phyloP scores from a whole-genome alignment of 1,140 invertebrate genomes.

The Zaprionus africanus region DNA sequence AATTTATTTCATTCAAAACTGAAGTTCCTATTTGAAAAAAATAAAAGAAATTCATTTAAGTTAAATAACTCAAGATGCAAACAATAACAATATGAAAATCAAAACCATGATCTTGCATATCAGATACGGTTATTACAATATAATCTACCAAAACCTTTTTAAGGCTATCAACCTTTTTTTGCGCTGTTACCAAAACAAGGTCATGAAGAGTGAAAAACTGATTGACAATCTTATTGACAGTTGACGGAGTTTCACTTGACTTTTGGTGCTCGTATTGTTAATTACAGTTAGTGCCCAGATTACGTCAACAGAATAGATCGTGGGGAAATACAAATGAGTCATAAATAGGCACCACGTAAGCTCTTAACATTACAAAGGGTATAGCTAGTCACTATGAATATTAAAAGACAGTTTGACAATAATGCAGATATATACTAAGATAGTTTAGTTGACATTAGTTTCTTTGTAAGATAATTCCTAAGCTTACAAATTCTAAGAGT shows the following conservation, averaged over 20 bases:
- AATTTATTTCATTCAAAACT: too few species aligned
- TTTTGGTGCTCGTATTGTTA: not conserved
- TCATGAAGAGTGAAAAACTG: constrained; percentile 8
- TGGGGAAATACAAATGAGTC: constrained; percentile 1
- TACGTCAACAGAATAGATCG: not conserved
- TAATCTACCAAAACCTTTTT: not conserved
- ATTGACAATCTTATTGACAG: constrained; percentile 1
- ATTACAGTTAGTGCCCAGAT: constrained; percentile 21
- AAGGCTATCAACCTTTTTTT: not conserved
- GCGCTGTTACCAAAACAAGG: not conserved
- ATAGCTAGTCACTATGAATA: not conserved
- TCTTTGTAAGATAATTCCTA: not conserved
- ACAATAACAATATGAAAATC: too few species aligned
- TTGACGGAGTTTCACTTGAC: constrained; percentile 3
- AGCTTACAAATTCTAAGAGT: not conserved
- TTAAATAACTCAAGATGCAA: too few species aligned
- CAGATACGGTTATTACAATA: too few species aligned
- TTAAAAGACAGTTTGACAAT: not conserved
- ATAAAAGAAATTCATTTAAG: too few species aligned
- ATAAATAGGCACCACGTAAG: not conserved
- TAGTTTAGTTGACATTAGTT: not conserved
- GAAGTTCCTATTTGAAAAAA: too few species aligned
- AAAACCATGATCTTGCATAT: too few species aligned
- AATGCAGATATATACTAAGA: too few species aligned
- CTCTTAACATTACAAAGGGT: not conserved